Percentiles rank a stretch among this genome's conserved stretches.
Evolutionary conservation across 2,888 invertebrate species (phyloP).

Genomic region (Lordiphosa fenestrarum): DNA sequence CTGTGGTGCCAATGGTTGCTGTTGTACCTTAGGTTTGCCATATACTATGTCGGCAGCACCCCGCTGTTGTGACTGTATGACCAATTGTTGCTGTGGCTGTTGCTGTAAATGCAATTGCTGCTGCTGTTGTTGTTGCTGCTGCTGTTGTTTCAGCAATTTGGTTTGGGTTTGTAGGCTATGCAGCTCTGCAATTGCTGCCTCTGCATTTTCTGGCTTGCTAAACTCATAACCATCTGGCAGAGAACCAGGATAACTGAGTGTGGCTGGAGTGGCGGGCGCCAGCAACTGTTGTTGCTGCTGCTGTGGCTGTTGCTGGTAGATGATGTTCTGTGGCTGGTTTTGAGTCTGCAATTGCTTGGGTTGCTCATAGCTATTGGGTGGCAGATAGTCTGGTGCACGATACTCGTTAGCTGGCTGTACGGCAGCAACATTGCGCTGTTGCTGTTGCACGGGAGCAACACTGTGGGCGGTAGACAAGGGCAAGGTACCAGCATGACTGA

Average conservation of each 20-base stretch:
- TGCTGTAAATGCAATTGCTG: constrained; percentile 26
- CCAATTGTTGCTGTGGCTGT: constrained; percentile 28
- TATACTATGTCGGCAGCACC: constrained; percentile 40
- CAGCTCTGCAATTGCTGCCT: constrained; percentile 68
- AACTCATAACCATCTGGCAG: constrained; percentile 71
- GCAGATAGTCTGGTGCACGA: constrained; percentile 52
- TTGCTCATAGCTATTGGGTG: constrained; percentile 52
- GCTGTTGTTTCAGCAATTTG: constrained; percentile 54
- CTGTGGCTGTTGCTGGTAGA: constrained; percentile 19
- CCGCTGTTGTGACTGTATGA: constrained; percentile 34
- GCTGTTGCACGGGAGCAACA: constrained; percentile 6
- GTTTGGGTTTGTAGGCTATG: constrained; percentile 68
- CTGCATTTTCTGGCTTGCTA: constrained; percentile 61
- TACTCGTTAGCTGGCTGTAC: constrained; percentile 31
- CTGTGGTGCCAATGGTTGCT: constrained; percentile 27
- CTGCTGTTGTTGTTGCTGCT: constrained; percentile 40
- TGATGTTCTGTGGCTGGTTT: not conserved
- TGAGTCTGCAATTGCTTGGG: constrained; percentile 16
- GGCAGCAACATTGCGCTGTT: constrained; percentile 16
- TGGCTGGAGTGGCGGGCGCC: constrained; percentile 23
- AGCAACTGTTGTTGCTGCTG: constrained; percentile 16
- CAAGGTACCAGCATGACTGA: constrained; percentile 35
- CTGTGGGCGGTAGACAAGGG: constrained; percentile 25
- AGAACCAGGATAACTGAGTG: constrained; percentile 28
- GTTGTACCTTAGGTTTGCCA: constrained; percentile 46